Base-by-base conservation (phyloP, 2,888 invertebrate genomes). In the Ormyrus thymus region DNA sequence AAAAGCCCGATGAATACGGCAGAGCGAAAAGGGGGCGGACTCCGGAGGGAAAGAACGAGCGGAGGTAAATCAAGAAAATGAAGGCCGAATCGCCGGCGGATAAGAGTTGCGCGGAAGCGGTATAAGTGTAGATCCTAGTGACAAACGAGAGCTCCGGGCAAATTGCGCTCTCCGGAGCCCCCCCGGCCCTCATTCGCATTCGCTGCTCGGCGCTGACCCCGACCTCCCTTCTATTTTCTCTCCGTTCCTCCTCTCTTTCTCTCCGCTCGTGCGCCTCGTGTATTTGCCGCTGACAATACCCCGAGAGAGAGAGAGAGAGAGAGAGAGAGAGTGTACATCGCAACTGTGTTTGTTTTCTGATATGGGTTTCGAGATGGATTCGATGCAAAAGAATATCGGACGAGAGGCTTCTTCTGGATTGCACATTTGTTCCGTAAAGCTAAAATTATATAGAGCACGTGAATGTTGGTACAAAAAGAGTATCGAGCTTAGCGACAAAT, bases 141-240 rank as follows among this genome's bases (percentile, higher is more conserved):
- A 88, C 87, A 88, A 87, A 88, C 87, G 88, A 88, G 87, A 86
- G 84, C 86, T 84, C 85, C 85, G 86, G 29, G 86, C 87, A 87
- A 87, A 88, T 88, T 88, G 87, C 86, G 82, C 86, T 86, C 86
- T 86, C 83, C 83, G 29, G 29, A 29, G 83, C 85, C n/a, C n/a
- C n/a, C n/a, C 85, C 85, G 83, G 83, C 83, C 84, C 86, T 85
- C 84, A 59, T 71, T 86, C 83, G 83, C 80, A 82, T 81, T 82
- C 80, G 76, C 15, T 59, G 58, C 56, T 15, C 50, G 61, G 5
- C 48, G 11, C 53, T 45, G 15, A 13, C 7, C 72, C 45, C 29
- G 29, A 29, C 29, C 29, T 29, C 29, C 29, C 29, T 29, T 51
- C 51, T 65, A 3, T 9, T 10, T 29, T 65, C 7, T 10, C 11